Evolutionary conservation across 2,113 vertebrate genomes (phyloP).

Genomic region (Columba janthina): DNA sequence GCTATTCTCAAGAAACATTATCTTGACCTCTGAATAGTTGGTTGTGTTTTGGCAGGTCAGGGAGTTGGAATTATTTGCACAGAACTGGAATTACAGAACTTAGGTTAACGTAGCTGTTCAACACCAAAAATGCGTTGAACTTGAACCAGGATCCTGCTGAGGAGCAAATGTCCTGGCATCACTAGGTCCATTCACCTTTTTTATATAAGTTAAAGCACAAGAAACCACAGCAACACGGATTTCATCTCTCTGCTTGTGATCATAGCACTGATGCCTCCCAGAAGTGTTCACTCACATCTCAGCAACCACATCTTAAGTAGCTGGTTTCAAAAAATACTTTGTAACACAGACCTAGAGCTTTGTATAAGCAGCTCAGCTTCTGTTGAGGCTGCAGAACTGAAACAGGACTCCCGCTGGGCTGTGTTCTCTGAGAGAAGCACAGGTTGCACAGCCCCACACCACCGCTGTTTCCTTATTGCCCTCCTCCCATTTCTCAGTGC

Average conservation of each 20-base stretch:
- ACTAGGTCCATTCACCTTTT: not conserved
- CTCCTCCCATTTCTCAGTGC: not conserved
- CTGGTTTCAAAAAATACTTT: not conserved
- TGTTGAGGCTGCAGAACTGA: not conserved
- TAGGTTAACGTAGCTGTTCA: fast-evolving
- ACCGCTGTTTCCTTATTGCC: not conserved
- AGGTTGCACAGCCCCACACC: not conserved
- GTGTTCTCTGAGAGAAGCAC: not conserved
- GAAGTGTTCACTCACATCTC: not conserved
- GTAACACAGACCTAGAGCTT: not conserved
- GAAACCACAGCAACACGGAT: not conserved
- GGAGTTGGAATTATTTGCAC: not conserved
- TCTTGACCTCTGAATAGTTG: not conserved
- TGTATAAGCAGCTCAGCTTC: not conserved
- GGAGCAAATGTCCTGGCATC: not conserved
- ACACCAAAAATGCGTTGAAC: not conserved
- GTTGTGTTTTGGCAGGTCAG: not conserved
- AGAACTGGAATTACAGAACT: not conserved
- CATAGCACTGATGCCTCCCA: not conserved
- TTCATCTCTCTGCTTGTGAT: not conserved
- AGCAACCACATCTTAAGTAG: not conserved
- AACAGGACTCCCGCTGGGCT: not conserved
- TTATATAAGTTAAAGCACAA: fast-evolving
- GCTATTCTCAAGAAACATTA: not conserved
- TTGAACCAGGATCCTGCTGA: not conserved